Evolutionary conservation across 2,888 invertebrate species (phyloP).

Genomic region (Ennomos erosarius): DNA sequence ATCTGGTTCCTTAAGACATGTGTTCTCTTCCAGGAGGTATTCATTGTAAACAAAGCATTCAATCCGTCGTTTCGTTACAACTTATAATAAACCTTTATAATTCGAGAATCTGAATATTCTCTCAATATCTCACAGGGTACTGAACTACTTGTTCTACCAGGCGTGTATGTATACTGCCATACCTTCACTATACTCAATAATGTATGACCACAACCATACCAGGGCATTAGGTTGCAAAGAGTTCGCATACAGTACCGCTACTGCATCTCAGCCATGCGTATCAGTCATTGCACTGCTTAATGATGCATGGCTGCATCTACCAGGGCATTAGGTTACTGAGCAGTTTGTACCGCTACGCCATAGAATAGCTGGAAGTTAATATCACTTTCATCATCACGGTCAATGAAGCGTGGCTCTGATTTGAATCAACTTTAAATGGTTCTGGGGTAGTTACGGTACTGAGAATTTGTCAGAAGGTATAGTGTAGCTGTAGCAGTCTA

Average conservation of each 20-base stretch:
- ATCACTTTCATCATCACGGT: constrained; percentile 47
- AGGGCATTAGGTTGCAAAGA: constrained; percentile 19
- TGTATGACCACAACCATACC: constrained; percentile 2
- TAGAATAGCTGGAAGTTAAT: constrained; percentile 31
- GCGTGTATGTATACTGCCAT: constrained; percentile 1
- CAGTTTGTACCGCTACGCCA: constrained; percentile 39
- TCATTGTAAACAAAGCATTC: too few relatives aligned
- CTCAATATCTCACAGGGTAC: background rate
- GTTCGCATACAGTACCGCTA: constrained; percentile 16
- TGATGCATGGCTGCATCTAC: constrained; percentile 38
- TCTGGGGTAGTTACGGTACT: background rate
- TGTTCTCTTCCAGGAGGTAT: too few relatives aligned
- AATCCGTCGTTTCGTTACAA: too few relatives aligned
- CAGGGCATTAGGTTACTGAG: constrained; percentile 56
- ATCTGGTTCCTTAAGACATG: too few relatives aligned
- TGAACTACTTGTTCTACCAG: background rate
- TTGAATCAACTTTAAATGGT: constrained; percentile 15
- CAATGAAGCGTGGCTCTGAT: constrained; percentile 46
- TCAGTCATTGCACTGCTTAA: constrained; percentile 27
- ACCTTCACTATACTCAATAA: background rate
- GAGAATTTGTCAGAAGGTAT: too few relatives aligned
- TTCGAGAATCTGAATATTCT: too few relatives aligned
- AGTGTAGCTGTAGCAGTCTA: too few relatives aligned
- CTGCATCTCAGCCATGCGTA: constrained; percentile 5
- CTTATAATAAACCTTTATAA: too few relatives aligned